phyloP scores from a whole-genome alignment of 2,888 invertebrate species.

The Diaprepes abbreviatus region DNA sequence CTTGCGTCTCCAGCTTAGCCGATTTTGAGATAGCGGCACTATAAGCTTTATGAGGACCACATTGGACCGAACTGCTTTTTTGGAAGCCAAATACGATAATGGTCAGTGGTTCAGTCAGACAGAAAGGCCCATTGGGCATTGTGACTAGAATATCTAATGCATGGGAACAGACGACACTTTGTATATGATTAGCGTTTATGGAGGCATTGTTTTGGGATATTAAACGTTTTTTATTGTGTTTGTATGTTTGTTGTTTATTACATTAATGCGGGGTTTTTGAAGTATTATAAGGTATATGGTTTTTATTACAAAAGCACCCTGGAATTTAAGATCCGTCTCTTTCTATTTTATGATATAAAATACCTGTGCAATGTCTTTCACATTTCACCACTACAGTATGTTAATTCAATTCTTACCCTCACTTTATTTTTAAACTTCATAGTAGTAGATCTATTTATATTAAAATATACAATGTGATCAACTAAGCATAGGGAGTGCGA shows the following conservation, averaged over 20 bases:
- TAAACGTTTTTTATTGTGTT: background rate
- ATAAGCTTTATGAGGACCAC: conserved; percentile 61
- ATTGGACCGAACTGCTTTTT: conserved; percentile 60
- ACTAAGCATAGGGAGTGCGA: no score
- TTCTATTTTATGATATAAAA: no score
- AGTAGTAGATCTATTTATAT: no score
- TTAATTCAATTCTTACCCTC: no score
- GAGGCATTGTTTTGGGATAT: background rate
- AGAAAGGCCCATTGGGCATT: conserved; percentile 45
- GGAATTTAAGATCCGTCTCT: no score
- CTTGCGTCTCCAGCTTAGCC: conserved; percentile 49
- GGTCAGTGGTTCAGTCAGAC: conserved; percentile 41
- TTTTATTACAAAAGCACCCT: no score
- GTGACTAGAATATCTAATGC: conserved; percentile 66
- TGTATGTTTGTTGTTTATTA: background rate
- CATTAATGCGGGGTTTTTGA: no score
- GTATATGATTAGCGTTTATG: conserved; percentile 22
- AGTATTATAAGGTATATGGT: no score
- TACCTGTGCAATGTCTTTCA: no score
- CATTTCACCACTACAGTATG: no score
- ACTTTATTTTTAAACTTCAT: no score
- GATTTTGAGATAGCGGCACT: conserved; percentile 58
- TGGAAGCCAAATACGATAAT: conserved; percentile 46
- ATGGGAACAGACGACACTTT: conserved; percentile 65
- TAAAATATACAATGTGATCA: no score